Conservation (phyloP, 1,140 invertebrate species). For the Aphis gossypii region DNA sequence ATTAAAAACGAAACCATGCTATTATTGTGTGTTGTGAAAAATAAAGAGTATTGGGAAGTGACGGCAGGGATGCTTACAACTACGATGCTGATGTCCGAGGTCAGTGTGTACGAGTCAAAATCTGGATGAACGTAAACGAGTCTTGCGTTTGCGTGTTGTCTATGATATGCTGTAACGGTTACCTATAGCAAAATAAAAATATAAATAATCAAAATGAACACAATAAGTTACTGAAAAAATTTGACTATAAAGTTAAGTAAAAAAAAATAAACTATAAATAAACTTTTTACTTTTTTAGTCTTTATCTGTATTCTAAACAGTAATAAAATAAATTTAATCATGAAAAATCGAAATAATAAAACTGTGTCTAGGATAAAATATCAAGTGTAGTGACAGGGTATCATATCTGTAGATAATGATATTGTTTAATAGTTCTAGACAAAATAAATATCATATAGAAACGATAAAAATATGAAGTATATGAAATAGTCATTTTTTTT, state of each 20-base stretch:
- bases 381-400: too few species aligned
- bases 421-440: too few species aligned
- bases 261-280: too few species aligned
- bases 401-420: too few species aligned
- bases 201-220: background rate
- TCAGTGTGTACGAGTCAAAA: background rate
- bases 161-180: background rate
- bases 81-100: conserved; percentile 8
- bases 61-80: background rate
- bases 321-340: background rate
- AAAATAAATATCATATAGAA: too few species aligned
- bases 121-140: background rate
- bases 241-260: background rate
- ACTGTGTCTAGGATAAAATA: background rate
- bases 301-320: background rate
- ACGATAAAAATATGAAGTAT: background rate
- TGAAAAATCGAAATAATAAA: background rate
- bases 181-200: background rate
- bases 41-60: background rate
- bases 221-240: background rate
- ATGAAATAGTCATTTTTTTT: background rate
- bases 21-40: background rate
- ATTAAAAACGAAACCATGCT: background rate
- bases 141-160: background rate
- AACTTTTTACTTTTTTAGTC: too few species aligned